These are phyloP conservation scores for Octodonta nipae DNA, from an alignment of 2,888 invertebrate genomes.

Conservation along the genomic window DNA sequence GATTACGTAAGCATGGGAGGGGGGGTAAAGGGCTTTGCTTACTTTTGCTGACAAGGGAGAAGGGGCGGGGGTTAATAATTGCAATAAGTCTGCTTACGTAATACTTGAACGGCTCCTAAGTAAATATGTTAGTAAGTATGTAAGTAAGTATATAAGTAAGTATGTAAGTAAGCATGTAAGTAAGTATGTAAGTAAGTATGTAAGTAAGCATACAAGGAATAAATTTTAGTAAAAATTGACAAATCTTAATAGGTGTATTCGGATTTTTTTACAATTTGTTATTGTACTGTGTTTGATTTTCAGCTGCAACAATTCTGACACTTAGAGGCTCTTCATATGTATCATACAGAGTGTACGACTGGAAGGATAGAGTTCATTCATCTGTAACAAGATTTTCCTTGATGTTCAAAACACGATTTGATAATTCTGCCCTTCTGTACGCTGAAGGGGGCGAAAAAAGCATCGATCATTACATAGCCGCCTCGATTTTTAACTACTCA, in stretches of 20 bases:
- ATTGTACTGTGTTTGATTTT: slow-evolving; percentile 6
- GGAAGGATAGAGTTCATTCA: slow-evolving; percentile 82
- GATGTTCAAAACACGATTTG: slow-evolving; percentile 81
- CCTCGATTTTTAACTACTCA: slow-evolving; percentile 69
- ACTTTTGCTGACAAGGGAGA: too few species aligned
- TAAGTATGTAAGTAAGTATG: too few species aligned
- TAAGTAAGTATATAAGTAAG: too few species aligned
- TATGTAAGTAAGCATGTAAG: too few species aligned
- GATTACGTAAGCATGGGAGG: too few species aligned
- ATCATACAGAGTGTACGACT: slow-evolving; percentile 82
- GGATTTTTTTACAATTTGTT: background rate
- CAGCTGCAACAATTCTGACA: slow-evolving; percentile 76
- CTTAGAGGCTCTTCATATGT: slow-evolving; percentile 83
- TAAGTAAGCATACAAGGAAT: too few species aligned
- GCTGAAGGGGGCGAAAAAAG: slow-evolving; percentile 82
- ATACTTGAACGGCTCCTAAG: too few species aligned
- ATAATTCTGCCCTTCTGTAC: slow-evolving; percentile 83
- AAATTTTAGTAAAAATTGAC: too few species aligned
- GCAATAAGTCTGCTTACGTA: too few species aligned
- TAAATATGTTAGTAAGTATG: too few species aligned
- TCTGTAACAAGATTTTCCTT: slow-evolving; percentile 76
- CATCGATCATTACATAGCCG: slow-evolving; percentile 79
- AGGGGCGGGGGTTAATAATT: too few species aligned
- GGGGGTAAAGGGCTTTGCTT: too few species aligned
- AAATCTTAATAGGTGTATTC: background rate